phyloP scores from a whole-genome alignment of 2,797 vertebrate species.

The Rhyacichthys aspro region DNA sequence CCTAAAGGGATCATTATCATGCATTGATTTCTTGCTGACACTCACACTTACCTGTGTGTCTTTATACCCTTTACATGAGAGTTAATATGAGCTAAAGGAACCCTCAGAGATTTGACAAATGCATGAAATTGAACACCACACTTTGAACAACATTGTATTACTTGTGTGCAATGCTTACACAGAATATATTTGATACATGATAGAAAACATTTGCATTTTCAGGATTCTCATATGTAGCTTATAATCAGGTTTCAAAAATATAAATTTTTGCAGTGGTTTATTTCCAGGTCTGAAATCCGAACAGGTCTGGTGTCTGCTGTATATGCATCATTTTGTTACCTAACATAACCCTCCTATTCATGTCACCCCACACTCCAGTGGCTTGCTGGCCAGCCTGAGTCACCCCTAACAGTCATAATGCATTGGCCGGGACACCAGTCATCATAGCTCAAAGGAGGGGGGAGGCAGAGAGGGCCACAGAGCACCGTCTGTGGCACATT shows the following conservation, averaged over 20 bases:
- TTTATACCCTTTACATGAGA: slow-evolving; percentile 8
- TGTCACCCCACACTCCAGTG: slow-evolving; percentile 51
- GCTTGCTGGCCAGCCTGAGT: slow-evolving; percentile 52
- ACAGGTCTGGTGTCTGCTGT: slow-evolving; percentile 1
- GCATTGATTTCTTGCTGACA: slow-evolving; percentile 18
- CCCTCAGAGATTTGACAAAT: neutral
- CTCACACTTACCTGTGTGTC: slow-evolving; percentile 17
- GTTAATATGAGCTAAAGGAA: slow-evolving; percentile 13
- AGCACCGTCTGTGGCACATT: slow-evolving; percentile 56
- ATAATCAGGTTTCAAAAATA: too few relatives aligned
- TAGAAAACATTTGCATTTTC: neutral
- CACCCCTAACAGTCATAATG: slow-evolving; percentile 58
- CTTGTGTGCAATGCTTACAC: too few relatives aligned
- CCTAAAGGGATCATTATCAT: slow-evolving; percentile 14
- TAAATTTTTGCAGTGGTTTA: too few relatives aligned
- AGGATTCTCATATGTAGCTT: too few relatives aligned
- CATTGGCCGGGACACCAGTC: slow-evolving; percentile 59
- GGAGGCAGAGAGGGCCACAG: slow-evolving; percentile 18
- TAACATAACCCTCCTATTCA: slow-evolving; percentile 30
- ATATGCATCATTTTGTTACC: slow-evolving; percentile 31
- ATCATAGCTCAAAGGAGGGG: slow-evolving; percentile 21
- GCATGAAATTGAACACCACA: neutral
- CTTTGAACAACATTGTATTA: neutral
- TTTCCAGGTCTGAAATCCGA: neutral
- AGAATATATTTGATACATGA: too few relatives aligned